These are phyloP conservation scores for Antechinus flavipes DNA, from an alignment of 2,113 vertebrate species.

Conservation along the genomic window DNA sequence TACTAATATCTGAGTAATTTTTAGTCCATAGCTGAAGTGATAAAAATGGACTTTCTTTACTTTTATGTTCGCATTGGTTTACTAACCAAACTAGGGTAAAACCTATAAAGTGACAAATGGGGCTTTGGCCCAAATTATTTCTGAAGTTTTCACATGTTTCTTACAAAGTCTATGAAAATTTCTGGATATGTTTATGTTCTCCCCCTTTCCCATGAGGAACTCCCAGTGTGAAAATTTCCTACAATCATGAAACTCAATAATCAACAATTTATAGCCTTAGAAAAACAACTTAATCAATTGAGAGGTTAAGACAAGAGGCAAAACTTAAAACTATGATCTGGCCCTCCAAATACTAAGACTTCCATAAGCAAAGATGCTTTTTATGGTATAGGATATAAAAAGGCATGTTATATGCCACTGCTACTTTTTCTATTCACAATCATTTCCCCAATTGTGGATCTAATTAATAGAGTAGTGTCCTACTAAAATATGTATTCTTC, in stretches of 20 bases:
- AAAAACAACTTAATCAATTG: background rate
- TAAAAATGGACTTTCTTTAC: background rate
- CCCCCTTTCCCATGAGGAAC: background rate
- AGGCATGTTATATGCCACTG: background rate
- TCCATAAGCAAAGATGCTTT: background rate
- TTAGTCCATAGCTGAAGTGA: background rate
- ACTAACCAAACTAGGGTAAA: background rate
- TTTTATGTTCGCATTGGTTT: background rate
- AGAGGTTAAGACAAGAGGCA: background rate
- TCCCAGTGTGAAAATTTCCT: background rate
- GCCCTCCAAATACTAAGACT: background rate
- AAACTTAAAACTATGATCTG: background rate
- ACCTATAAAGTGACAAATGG: background rate
- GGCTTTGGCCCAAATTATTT: background rate
- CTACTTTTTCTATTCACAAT: background rate
- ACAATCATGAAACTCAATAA: background rate
- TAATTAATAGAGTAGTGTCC: background rate
- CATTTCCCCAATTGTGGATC: background rate
- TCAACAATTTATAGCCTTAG: background rate
- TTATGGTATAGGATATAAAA: background rate
- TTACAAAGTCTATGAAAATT: background rate
- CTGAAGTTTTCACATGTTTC: background rate
- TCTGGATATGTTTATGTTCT: background rate
- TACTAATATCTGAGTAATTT: background rate
- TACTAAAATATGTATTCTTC: background rate